phyloP scores from a whole-genome alignment of 2,888 invertebrate genomes.

The Caenorhabditis afra region DNA sequence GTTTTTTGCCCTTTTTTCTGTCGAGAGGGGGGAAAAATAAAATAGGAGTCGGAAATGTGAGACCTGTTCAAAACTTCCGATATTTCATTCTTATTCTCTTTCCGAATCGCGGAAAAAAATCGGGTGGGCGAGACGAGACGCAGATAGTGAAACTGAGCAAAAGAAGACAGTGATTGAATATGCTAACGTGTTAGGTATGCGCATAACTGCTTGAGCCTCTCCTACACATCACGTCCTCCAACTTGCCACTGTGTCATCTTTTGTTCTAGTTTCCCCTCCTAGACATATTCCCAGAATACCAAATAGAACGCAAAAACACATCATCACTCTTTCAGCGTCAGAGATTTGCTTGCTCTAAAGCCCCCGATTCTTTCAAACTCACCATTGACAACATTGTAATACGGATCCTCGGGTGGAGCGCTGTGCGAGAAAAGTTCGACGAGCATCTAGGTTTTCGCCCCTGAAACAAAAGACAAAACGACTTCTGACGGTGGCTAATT shows the following conservation, averaged over 20 bases:
- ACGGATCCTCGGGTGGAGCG: slow-evolving; percentile 46
- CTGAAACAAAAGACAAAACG: slow-evolving; percentile 3
- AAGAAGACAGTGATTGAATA: slow-evolving; percentile 54
- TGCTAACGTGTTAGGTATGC: slow-evolving; percentile 60
- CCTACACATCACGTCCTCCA: slow-evolving; percentile 2
- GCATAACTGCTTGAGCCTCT: slow-evolving; percentile 57
- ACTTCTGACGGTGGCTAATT: not conserved
- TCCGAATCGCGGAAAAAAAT: slow-evolving; percentile 21
- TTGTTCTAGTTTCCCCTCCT: slow-evolving; percentile 29
- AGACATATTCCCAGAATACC: slow-evolving; percentile 16
- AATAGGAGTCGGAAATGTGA: slow-evolving; percentile 28
- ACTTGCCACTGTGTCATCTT: slow-evolving; percentile 11
- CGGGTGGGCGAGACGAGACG: slow-evolving; percentile 48
- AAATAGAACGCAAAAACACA: slow-evolving; percentile 17
- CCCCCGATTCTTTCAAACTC: slow-evolving; percentile 9
- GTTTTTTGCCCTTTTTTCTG: slow-evolving; percentile 10
- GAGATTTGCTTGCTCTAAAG: too few relatives aligned
- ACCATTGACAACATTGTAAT: slow-evolving; percentile 28
- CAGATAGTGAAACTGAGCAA: slow-evolving; percentile 20
- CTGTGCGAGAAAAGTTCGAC: slow-evolving; percentile 41
- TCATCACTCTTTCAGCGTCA: slow-evolving; percentile 9
- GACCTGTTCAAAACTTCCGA: slow-evolving; percentile 26
- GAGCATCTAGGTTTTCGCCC: slow-evolving; percentile 25
- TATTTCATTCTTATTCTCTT: not conserved
- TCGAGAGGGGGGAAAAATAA: not conserved